Conservation (phyloP, 2,797 vertebrate species). For the Phalanger gymnotis region DNA sequence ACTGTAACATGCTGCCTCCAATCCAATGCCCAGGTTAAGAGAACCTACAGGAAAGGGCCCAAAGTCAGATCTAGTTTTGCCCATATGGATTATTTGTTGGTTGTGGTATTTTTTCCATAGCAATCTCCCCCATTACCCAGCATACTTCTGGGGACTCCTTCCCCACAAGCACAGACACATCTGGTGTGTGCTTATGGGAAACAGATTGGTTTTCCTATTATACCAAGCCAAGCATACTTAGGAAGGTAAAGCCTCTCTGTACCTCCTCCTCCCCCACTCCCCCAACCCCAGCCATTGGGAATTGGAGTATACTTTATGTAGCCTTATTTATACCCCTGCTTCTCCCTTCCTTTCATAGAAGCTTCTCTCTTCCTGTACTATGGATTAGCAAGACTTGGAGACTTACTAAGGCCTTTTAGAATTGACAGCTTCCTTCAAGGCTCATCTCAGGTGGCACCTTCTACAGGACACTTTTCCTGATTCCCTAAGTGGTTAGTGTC, state of each 20-base stretch:
- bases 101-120: neutral
- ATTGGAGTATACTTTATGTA: neutral
- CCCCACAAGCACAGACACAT: neutral
- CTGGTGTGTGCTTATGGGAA: neutral
- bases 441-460: neutral
- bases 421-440: neutral
- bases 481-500: neutral
- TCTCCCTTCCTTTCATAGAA: neutral
- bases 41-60: neutral
- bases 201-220: neutral
- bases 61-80: neutral
- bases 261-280: neutral
- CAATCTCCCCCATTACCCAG: neutral
- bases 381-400: neutral
- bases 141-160: neutral
- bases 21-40: neutral
- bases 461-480: neutral
- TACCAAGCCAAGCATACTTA: neutral
- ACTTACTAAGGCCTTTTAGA: neutral
- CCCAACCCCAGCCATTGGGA: neutral
- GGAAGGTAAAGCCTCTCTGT: neutral
- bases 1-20: neutral
- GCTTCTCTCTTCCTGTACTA: neutral
- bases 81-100: neutral
- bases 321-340: neutral